Conservation (phyloP, 1,140 invertebrate genomes). For the Glossosoma conforme region DNA sequence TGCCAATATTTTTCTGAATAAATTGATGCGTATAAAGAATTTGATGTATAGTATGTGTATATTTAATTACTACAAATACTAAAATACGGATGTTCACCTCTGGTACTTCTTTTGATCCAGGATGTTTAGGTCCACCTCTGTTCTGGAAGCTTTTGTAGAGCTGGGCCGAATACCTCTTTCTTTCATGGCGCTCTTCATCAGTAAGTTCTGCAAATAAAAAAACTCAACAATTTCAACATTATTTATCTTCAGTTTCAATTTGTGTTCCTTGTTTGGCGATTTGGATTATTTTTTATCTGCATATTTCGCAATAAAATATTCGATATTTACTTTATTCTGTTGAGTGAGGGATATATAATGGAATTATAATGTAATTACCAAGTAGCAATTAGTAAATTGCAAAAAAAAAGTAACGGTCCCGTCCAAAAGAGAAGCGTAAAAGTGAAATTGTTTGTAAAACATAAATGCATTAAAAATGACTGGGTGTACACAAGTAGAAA, state of each 20-base stretch:
- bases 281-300: not conserved
- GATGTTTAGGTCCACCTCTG: slow-evolving; percentile 69
- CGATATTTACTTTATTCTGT: not conserved
- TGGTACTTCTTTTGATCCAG: slow-evolving; percentile 78
- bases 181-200: slow-evolving; percentile 61
- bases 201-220: slow-evolving; percentile 40
- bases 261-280: not conserved
- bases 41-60: too few relatives aligned
- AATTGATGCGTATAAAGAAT: too few relatives aligned
- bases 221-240: slow-evolving; percentile 1
- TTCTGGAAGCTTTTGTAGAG: slow-evolving; percentile 69
- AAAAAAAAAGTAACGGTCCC: too few relatives aligned
- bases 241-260: not conserved
- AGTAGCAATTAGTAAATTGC: not conserved
- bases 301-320: not conserved
- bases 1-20: too few relatives aligned
- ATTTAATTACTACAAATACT: slow-evolving; percentile 16
- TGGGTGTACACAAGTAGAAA: too few relatives aligned
- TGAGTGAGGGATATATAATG: not conserved
- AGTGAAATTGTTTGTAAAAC: too few relatives aligned
- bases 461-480: too few relatives aligned
- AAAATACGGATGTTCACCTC: slow-evolving; percentile 49
- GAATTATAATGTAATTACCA: not conserved
- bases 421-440: too few relatives aligned
- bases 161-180: slow-evolving; percentile 56